Evolutionary conservation across 1,140 invertebrate species (phyloP).

Genomic region (Agrypnia vestita): DNA sequence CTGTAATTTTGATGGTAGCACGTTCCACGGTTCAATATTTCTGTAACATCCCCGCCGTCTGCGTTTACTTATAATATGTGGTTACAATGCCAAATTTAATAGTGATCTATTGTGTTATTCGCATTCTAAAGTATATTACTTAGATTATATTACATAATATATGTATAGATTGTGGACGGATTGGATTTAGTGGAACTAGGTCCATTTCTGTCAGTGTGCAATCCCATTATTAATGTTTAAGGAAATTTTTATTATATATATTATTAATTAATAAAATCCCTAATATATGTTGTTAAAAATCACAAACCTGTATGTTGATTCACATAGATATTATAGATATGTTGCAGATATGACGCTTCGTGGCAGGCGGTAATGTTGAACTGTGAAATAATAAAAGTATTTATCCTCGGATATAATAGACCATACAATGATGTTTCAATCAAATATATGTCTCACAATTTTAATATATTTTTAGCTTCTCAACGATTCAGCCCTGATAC

Average conservation of each 20-base stretch:
- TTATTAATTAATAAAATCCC: slow-evolving; percentile 22
- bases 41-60: slow-evolving; percentile 7
- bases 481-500: no score
- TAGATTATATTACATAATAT: slow-evolving; percentile 34
- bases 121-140: slow-evolving; percentile 50
- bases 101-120: slow-evolving; percentile 50
- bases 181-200: slow-evolving; percentile 1
- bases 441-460: no score
- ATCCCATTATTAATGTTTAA: slow-evolving; percentile 34
- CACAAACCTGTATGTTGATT: slow-evolving; percentile 22
- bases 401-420: no score
- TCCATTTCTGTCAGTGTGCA: slow-evolving; percentile 1
- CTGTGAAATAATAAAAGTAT: no score
- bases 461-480: no score
- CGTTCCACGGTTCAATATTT: background rate
- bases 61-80: slow-evolving; percentile 21
- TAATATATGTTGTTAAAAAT: slow-evolving; percentile 9
- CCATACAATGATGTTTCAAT: no score
- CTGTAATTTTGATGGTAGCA: no score
- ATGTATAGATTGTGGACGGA: slow-evolving; percentile 16
- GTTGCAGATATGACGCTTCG: background rate
- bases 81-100: slow-evolving; percentile 46
- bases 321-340: background rate
- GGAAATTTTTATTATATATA: slow-evolving; percentile 32
- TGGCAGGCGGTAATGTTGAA: no score